These are phyloP conservation scores for Pantherophis alleghaniensis DNA, from an alignment of 2,797 vertebrate genomes.

Conservation along the genomic window DNA sequence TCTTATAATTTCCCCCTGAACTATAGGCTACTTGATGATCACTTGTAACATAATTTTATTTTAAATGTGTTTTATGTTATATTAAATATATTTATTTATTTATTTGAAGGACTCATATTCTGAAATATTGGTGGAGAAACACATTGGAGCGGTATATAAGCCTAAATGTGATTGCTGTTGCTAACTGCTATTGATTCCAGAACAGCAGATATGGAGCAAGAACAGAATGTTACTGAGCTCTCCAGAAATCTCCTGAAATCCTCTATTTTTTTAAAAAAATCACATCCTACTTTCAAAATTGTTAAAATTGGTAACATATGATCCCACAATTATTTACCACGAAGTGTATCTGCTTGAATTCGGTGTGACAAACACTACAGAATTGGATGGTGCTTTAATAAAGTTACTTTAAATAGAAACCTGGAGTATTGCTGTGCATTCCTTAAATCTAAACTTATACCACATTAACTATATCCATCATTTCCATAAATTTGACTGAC, in stretches of 20 bases:
- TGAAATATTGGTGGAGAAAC: not conserved
- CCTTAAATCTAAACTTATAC: not conserved
- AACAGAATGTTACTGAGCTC: not conserved
- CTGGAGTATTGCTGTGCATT: not conserved
- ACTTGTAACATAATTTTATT: not conserved
- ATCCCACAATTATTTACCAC: not conserved
- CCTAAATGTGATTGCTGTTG: not conserved
- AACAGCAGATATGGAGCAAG: not conserved
- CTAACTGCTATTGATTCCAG: not conserved
- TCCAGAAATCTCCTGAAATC: not conserved
- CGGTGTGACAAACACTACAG: not conserved
- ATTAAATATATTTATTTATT: not conserved
- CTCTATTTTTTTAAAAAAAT: not conserved
- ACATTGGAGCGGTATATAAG: not conserved
- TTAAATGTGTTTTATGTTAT: not conserved
- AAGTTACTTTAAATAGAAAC: not conserved
- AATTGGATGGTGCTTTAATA: not conserved
- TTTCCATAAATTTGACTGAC: not conserved
- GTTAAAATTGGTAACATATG: not conserved
- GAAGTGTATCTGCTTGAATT: not conserved
- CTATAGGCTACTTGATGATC: not conserved
- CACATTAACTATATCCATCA: not conserved
- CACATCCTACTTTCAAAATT: not conserved
- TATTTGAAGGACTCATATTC: not conserved
- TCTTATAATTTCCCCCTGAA: not conserved